Conservation (phyloP, 2,888 invertebrate genomes). For the Nomada goodeniana region DNA sequence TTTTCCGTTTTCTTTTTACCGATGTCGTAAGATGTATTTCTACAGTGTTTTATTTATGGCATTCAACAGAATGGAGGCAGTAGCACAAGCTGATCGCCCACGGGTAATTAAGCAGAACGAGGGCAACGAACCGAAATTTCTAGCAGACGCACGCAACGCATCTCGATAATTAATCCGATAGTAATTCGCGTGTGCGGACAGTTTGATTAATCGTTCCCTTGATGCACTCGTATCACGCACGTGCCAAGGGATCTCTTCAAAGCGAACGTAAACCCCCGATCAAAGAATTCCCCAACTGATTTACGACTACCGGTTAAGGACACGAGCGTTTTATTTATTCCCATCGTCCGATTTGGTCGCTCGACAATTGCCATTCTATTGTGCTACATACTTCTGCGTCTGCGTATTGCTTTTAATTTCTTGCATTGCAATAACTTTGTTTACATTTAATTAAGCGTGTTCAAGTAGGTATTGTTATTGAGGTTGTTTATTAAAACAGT, state of each 20-base stretch:
- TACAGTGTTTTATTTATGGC: not conserved
- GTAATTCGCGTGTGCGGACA: conserved; percentile 47
- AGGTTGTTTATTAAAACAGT: too few relatives aligned
- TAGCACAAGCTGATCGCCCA: not conserved
- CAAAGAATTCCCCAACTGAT: conserved; percentile 53
- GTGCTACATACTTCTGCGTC: not conserved
- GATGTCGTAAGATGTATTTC: not conserved
- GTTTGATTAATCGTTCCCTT: conserved; percentile 50
- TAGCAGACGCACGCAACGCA: conserved; percentile 22
- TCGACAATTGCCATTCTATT: conserved; percentile 17
- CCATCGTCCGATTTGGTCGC: not conserved
- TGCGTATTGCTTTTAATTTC: not conserved
- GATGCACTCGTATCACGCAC: conserved; percentile 53
- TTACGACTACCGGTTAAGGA: conserved; percentile 49
- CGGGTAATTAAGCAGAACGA: not conserved
- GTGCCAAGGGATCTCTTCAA: conserved; percentile 45
- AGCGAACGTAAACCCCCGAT: conserved; percentile 43
- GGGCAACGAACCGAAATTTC: conserved; percentile 21
- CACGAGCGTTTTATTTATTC: conserved; percentile 4
- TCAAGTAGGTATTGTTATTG: too few relatives aligned
- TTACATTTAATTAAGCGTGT: not conserved
- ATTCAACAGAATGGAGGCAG: not conserved
- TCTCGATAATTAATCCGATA: conserved; percentile 45
- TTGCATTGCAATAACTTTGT: too few relatives aligned
- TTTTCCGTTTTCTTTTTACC: too few relatives aligned